Base-by-base conservation (phyloP, 2,113 vertebrate genomes). In the Crotophaga sulcirostris region DNA sequence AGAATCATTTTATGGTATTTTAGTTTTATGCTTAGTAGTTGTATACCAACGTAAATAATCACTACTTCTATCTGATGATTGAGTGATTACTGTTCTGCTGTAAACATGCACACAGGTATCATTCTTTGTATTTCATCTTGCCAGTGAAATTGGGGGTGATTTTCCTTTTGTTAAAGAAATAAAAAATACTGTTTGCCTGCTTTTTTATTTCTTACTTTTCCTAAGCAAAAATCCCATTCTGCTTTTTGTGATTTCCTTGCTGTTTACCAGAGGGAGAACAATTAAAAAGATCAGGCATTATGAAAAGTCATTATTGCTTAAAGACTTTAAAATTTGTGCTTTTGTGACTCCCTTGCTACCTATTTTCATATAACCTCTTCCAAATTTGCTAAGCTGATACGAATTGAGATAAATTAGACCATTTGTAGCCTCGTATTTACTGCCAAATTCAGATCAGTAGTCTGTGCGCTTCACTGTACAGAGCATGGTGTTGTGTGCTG, bases 371-470 rank as follows among this genome's bases (percentile, higher is more conserved):
- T 70, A 97, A 95, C 93, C 84, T 93, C 94, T 96, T 98, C 97
- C 97, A 98, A 95, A 97, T 97, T 96, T 59, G 24, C 95, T 97
- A 97, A 97, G 82, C 91, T 97, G 93, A 95, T 98, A 96, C 0
- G 85, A 97, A 98, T 97, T 97, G 97, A 98, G 98, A 98, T 97
- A 97, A 98, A 98, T 97, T 97, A 97, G 97, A 96, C 95, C 96
- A 93, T 98, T 97, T 97, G 87, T 92, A 96, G 85, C 77, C 62
- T 74, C 88, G 86, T 23, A 83, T 94, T 95, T 96, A 94, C 88
- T 97, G 98, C 98, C 97, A 98, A 97, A 96, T 96, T 96, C 95
- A 94, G 92, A 97, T 91, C 95, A 68, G 96, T 90, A 95, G 70
- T 88, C 91, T 79, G 59, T 94, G 75, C 89, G 64, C 87, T 96